Conservation (phyloP, 92 coral and sea anemone genomes). For the Zoanthus solanderi region DNA sequence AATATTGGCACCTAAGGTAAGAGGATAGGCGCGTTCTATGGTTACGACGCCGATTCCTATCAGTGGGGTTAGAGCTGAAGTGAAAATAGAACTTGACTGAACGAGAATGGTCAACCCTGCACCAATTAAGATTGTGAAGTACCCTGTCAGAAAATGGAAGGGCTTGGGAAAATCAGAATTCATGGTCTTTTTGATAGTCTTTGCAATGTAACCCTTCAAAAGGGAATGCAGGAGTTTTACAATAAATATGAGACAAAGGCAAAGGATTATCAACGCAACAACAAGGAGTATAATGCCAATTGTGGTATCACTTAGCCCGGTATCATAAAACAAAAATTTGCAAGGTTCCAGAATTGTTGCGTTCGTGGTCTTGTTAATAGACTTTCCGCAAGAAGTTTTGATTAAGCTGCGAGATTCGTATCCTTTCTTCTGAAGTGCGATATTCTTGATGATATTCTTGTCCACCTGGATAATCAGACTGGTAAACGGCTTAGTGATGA, state of each 20-base stretch:
- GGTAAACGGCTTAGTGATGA: conserved; percentile 60
- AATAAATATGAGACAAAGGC: conserved; percentile 76
- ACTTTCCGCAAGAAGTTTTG: conserved; percentile 57
- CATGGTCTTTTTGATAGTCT: conserved; percentile 34
- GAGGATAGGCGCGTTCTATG: conserved; percentile 40
- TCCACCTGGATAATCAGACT: conserved; percentile 82
- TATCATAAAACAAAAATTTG: conserved; percentile 54
- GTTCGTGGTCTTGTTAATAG: background rate
- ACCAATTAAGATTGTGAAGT: conserved; percentile 27
- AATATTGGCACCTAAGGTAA: conserved; percentile 42
- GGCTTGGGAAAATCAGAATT: conserved; percentile 43
- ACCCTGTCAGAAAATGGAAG: conserved; percentile 37
- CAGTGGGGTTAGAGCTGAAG: conserved; percentile 78
- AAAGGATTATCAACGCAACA: conserved; percentile 55
- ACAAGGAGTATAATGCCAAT: conserved; percentile 56
- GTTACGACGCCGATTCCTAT: conserved; percentile 33
- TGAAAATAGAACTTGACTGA: conserved; percentile 98
- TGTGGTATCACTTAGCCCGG: conserved; percentile 59
- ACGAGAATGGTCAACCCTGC: conserved; percentile 89
- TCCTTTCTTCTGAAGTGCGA: conserved; percentile 72
- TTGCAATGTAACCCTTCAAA: conserved; percentile 62
- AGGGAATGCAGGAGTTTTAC: conserved; percentile 65
- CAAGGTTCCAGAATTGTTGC: conserved; percentile 17
- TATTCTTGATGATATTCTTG: conserved; percentile 72
- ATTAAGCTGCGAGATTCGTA: conserved; percentile 67